Conservation (phyloP, 2,888 invertebrate species). For the Eupithecia pulchellata region DNA sequence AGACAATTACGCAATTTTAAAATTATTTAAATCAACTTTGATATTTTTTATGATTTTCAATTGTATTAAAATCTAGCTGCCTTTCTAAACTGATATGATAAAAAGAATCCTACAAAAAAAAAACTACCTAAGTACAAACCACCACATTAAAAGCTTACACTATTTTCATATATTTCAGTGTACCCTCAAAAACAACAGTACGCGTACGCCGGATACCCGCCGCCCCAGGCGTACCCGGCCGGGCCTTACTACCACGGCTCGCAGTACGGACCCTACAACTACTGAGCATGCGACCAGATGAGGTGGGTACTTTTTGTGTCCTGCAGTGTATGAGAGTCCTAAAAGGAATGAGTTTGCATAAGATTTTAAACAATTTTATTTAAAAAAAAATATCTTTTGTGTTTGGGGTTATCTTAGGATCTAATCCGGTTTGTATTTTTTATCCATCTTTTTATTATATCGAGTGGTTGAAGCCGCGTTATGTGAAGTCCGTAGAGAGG, state of each 20-base stretch:
- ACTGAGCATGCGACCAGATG: conserved; percentile 88
- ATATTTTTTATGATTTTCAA: not conserved
- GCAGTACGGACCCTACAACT: conserved; percentile 97
- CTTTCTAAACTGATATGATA: not conserved
- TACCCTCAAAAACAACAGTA: conserved; percentile 98
- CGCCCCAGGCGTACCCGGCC: conserved; percentile 93
- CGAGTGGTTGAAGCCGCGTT: too few relatives aligned
- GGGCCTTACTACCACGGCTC: conserved; percentile 96
- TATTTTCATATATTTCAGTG: conserved; percentile 81
- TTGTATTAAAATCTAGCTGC: not conserved
- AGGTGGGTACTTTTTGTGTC: conserved; percentile 39
- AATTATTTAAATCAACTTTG: not conserved
- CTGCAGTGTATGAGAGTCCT: not conserved
- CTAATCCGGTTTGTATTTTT: too few relatives aligned
- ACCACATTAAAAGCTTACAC: not conserved
- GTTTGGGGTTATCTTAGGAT: too few relatives aligned
- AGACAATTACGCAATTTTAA: not conserved
- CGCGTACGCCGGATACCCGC: conserved; percentile 95
- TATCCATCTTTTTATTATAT: too few relatives aligned
- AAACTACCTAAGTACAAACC: not conserved
- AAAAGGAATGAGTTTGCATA: not conserved
- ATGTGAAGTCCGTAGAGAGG: too few relatives aligned
- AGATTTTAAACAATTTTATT: too few relatives aligned
- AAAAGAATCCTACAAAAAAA: too few relatives aligned
- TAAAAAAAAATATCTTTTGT: too few relatives aligned